phyloP scores from a whole-genome alignment of 2,797 vertebrate genomes.

The Phoxinus dragarum region DNA sequence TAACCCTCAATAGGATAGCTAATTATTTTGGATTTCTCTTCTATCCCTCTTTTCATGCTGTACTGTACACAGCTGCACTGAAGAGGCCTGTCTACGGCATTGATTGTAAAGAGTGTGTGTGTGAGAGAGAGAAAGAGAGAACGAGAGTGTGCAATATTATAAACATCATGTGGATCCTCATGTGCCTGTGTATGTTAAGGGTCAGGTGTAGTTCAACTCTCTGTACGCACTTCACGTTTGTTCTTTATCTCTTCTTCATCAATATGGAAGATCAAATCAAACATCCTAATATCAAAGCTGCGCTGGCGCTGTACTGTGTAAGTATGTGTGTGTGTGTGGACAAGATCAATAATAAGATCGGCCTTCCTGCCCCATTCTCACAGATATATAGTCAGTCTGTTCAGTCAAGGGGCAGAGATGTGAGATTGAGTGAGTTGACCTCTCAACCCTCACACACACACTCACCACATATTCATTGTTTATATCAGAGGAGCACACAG shows the following conservation, averaged over 20 bases:
- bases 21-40: conserved; percentile 25
- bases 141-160: not conserved
- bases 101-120: conserved; percentile 28
- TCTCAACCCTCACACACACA: conserved; percentile 48
- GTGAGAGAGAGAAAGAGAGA: not conserved
- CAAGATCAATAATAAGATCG: conserved; percentile 58
- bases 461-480: conserved; percentile 26
- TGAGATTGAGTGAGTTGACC: conserved; percentile 29
- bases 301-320: not conserved
- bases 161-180: conserved; percentile 3
- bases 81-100: conserved; percentile 6
- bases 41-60: not conserved
- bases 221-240: conserved; percentile 21
- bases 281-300: conserved; percentile 38
- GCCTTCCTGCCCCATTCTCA: conserved; percentile 55
- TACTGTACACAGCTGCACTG: not conserved
- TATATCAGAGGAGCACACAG: conserved; percentile 12
- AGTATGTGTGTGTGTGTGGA: conserved; percentile 32
- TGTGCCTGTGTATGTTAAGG: not conserved
- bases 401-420: not conserved
- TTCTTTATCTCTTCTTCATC: conserved; percentile 23
- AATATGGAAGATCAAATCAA: conserved; percentile 28
- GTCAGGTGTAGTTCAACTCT: conserved; percentile 34
- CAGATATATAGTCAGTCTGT: conserved; percentile 22
- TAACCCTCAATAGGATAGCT: conserved; percentile 3